phyloP scores from a whole-genome alignment of 2,113 vertebrate species.

The Erinaceus europaeus region DNA sequence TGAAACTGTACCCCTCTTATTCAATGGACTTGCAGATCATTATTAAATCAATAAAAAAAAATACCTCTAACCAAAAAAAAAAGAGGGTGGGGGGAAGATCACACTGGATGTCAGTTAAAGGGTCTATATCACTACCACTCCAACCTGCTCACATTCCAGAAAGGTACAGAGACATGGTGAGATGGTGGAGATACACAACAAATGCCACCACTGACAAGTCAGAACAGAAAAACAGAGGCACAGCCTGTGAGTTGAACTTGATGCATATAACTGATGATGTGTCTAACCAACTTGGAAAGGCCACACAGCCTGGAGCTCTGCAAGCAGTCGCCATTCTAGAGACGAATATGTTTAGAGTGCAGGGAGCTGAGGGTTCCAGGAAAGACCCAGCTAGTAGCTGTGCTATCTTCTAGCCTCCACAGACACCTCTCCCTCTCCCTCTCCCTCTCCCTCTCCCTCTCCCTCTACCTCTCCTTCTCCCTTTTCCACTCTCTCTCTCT shows the following conservation, averaged over 20 bases:
- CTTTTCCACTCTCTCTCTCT: background rate
- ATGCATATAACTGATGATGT: background rate
- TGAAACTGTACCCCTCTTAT: too few relatives aligned
- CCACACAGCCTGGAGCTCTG: background rate
- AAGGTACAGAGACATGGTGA: fast-evolving
- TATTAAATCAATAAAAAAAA: too few relatives aligned
- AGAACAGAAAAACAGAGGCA: background rate
- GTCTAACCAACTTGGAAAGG: background rate
- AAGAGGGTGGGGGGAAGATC: background rate
- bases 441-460: too few relatives aligned
- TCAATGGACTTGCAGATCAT: too few relatives aligned
- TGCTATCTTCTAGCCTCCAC: background rate
- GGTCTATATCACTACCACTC: background rate
- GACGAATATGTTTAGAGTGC: background rate
- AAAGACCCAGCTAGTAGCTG: background rate
- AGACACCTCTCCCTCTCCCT: too few relatives aligned
- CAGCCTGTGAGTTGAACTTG: background rate
- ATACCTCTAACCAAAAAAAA: too few relatives aligned
- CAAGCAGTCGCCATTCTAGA: background rate
- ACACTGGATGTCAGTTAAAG: background rate
- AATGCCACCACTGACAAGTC: background rate
- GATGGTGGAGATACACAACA: background rate
- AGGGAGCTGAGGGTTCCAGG: background rate
- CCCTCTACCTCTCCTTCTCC: background rate
- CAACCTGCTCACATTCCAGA: background rate